Conservation (phyloP, 2,113 vertebrate genomes). For the Sardina pilchardus region DNA sequence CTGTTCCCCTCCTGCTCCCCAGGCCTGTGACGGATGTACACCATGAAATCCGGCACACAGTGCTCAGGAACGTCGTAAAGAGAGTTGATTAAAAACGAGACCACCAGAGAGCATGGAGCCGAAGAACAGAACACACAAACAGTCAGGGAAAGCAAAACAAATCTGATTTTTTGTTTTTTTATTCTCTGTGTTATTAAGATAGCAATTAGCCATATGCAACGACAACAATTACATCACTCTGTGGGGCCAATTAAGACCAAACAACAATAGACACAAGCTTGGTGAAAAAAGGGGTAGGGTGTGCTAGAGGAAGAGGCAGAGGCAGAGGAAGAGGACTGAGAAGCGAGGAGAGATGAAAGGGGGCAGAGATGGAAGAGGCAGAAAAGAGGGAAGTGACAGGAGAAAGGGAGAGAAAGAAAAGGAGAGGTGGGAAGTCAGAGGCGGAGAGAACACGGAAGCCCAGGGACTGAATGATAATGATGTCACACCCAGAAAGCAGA, state of each 20-base stretch:
- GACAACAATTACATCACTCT: conserved; percentile 13
- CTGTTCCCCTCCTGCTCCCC: not conserved
- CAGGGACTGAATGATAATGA: not conserved
- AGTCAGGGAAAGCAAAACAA: not conserved
- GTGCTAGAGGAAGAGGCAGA: not conserved
- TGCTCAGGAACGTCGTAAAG: not conserved
- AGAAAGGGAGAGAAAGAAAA: not conserved
- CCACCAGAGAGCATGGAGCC: not conserved
- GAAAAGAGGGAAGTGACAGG: not conserved
- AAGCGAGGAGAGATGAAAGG: not conserved
- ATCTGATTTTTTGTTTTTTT: not conserved
- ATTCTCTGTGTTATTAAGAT: not conserved
- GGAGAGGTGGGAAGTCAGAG: not conserved
- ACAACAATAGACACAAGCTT: not conserved
- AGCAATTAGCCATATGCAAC: not conserved
- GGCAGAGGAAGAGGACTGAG: not conserved
- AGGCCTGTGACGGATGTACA: not conserved
- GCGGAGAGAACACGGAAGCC: not conserved
- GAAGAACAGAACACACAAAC: not conserved
- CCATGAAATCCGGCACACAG: not conserved
- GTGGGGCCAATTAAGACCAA: not conserved
- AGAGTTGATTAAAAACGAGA: conserved; percentile 7
- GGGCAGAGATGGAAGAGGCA: not conserved
- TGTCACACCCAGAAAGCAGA: conserved; percentile 3
- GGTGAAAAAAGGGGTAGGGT: not conserved